Evolutionary conservation across 2,113 vertebrate genomes (phyloP).

Genomic region (Nanger granti): DNA sequence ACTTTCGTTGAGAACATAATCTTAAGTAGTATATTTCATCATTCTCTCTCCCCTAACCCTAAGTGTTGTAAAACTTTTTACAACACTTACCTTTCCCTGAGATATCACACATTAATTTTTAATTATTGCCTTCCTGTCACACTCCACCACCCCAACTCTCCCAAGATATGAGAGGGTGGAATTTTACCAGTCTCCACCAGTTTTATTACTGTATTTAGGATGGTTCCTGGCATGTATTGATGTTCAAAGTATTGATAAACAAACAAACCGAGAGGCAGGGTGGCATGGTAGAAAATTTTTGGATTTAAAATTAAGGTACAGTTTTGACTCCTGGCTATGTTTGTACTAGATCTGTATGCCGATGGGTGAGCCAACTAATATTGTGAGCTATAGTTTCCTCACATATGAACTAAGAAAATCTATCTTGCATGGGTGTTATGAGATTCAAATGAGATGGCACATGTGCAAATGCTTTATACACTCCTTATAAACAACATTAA

Average conservation of each 20-base stretch:
- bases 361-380: neutral
- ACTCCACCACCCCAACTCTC: neutral
- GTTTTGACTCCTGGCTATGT: conserved; percentile 26
- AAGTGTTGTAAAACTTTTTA: neutral
- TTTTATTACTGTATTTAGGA: neutral
- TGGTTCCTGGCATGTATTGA: neutral
- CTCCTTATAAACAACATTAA: neutral
- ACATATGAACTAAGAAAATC: neutral
- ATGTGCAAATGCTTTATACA: neutral
- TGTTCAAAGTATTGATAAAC: neutral
- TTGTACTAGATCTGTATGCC: neutral
- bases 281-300: neutral
- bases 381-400: neutral
- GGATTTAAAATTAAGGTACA: conserved; percentile 15
- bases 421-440: neutral
- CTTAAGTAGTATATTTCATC: neutral
- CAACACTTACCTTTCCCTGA: neutral
- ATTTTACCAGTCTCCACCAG: neutral
- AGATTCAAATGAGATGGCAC: neutral
- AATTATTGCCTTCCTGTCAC: neutral
- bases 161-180: neutral
- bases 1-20: neutral
- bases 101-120: neutral
- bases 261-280: neutral
- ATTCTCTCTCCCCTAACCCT: neutral